A percentile compares a stretch with the other conserved stretches of the same genome.
These are phyloP conservation scores for Pedionomus torquatus DNA, from an alignment of 2,113 vertebrate species.

Conservation along the genomic window DNA sequence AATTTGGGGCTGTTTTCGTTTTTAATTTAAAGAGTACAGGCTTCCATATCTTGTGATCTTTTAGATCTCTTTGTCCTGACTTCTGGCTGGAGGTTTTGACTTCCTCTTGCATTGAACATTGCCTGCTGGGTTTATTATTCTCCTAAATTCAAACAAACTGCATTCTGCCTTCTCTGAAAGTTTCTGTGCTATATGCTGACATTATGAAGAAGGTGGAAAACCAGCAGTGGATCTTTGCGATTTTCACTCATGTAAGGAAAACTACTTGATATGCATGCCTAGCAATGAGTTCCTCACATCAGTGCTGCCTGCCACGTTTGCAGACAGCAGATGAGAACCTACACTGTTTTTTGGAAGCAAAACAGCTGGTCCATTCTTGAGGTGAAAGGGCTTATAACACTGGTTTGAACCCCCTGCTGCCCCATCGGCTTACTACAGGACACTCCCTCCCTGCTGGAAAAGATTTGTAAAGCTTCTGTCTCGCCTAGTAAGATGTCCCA, in stretches of 20 bases:
- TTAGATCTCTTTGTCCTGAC: neutral
- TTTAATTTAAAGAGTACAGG: neutral
- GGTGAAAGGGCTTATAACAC: neutral
- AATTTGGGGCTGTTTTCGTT: neutral
- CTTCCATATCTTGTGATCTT: neutral
- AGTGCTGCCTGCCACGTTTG: neutral
- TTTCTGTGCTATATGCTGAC: neutral
- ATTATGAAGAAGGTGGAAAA: neutral
- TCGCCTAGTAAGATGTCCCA: neutral
- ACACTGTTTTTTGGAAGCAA: neutral
- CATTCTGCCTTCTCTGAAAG: neutral
- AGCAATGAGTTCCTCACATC: neutral
- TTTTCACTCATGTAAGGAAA: neutral
- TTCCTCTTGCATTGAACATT: neutral
- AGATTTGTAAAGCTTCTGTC: neutral
- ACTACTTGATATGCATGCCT: neutral
- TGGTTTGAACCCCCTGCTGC: neutral
- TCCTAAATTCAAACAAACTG: neutral
- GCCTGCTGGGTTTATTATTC: neutral
- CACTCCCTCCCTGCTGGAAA: neutral
- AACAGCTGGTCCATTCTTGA: neutral
- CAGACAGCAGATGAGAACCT: neutral
- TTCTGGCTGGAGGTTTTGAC: neutral
- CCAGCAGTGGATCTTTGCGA: neutral
- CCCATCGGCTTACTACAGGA: neutral